Conservation (phyloP, 2,797 vertebrate species). For the Columba guinea region DNA sequence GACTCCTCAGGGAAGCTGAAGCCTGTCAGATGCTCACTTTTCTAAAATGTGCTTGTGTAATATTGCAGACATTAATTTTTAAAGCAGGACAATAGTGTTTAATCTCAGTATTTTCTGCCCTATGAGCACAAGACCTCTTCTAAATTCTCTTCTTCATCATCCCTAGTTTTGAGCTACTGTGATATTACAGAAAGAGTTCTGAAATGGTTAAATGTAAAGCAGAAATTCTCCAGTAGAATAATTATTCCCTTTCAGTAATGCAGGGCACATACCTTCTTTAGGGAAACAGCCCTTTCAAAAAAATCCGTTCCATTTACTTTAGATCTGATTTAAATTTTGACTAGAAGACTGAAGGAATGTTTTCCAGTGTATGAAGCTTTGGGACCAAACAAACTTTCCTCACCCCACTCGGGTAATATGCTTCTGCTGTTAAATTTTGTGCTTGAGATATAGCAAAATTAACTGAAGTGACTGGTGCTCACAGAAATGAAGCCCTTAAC, state of each 20-base stretch:
- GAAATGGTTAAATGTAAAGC: not conserved
- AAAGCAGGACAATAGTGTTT: not conserved
- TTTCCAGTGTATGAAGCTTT: not conserved
- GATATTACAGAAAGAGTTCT: not conserved
- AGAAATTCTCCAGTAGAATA: not conserved
- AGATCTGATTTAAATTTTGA: not conserved
- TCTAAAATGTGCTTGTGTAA: not conserved
- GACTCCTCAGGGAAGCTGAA: not conserved
- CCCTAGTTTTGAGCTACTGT: not conserved
- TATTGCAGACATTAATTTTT: conserved; percentile 39
- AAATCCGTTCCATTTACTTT: not conserved
- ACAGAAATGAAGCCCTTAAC: not conserved
- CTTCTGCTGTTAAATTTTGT: not conserved
- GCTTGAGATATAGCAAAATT: not conserved
- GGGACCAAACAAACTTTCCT: not conserved
- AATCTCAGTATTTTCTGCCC: conserved; percentile 10
- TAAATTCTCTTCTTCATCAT: not conserved
- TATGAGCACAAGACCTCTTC: not conserved
- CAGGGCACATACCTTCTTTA: not conserved
- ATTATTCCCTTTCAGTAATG: not conserved
- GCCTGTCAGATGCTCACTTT: not conserved
- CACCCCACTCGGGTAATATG: accelerated
- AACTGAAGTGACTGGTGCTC: not conserved
- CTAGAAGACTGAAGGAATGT: not conserved
- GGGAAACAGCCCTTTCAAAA: not conserved